Evolutionary conservation across 2,888 invertebrate species (phyloP).

Genomic region (Magallana nippona): DNA sequence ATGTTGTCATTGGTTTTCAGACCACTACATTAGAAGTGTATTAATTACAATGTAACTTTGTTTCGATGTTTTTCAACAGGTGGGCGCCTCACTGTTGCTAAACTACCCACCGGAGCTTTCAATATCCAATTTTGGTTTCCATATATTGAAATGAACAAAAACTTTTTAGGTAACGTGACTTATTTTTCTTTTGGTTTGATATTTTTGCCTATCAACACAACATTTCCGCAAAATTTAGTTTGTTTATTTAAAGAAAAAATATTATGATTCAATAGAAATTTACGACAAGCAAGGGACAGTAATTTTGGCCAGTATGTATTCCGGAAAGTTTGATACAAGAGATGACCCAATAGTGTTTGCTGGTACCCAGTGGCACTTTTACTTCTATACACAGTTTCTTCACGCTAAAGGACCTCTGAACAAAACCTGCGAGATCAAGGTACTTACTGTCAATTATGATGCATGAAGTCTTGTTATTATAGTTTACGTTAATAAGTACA

Average conservation of each 20-base stretch:
- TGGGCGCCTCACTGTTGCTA: slow-evolving; percentile 28
- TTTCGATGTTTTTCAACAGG: slow-evolving; percentile 29
- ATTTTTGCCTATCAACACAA: too few species aligned
- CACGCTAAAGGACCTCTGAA: slow-evolving; percentile 30
- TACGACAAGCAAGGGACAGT: slow-evolving; percentile 32
- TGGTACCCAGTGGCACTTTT: slow-evolving; percentile 6
- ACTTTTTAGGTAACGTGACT: slow-evolving; percentile 51
- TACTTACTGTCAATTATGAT: background rate
- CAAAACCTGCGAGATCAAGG: slow-evolving; percentile 27
- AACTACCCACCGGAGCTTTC: slow-evolving; percentile 50
- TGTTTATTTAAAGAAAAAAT: too few species aligned
- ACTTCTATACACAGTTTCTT: slow-evolving; percentile 28
- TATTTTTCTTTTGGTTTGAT: too few species aligned
- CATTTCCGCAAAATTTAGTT: too few species aligned
- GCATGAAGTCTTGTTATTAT: background rate
- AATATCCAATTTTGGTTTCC: slow-evolving; percentile 52
- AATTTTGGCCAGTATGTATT: slow-evolving; percentile 37
- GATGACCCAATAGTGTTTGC: background rate
- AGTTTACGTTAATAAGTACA: background rate
- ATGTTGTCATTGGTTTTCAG: too few species aligned
- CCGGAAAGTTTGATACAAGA: slow-evolving; percentile 29
- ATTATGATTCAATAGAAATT: slow-evolving; percentile 41
- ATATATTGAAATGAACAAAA: slow-evolving; percentile 42
- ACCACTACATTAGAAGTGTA: too few species aligned
- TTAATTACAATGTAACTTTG: background rate